A percentile compares a stretch with the other conserved stretches of the same genome.
These are phyloP conservation scores for Leptopilina syphax DNA, from an alignment of 2,888 invertebrate species.

Conservation along the genomic window DNA sequence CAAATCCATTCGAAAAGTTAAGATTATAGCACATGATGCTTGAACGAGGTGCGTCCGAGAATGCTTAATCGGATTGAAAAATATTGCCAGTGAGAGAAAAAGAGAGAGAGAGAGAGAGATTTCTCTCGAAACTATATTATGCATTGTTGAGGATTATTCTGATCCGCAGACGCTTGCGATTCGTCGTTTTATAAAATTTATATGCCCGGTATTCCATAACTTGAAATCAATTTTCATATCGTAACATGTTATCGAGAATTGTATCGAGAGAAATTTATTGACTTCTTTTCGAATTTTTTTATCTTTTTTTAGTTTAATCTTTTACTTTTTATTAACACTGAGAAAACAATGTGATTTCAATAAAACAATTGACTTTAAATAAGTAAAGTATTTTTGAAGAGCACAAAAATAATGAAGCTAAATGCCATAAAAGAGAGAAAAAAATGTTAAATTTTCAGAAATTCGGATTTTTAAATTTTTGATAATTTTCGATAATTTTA, in stretches of 20 bases:
- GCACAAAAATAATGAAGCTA: no score
- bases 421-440: no score
- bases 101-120: slow-evolving; percentile 10
- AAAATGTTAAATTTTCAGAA: no score
- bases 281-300: not conserved
- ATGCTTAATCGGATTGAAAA: slow-evolving; percentile 37
- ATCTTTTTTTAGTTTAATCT: not conserved
- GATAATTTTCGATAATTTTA: no score
- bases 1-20: slow-evolving; percentile 27
- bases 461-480: no score
- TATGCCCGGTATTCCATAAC: not conserved
- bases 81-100: not conserved
- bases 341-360: no score
- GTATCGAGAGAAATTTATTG: no score
- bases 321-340: no score
- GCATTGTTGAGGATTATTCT: slow-evolving; percentile 24
- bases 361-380: no score
- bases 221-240: not conserved
- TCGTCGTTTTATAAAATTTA: not conserved
- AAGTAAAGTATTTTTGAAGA: no score
- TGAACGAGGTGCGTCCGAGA: slow-evolving; percentile 15
- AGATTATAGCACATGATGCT: slow-evolving; percentile 12
- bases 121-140: slow-evolving; percentile 2
- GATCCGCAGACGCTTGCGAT: slow-evolving; percentile 1
- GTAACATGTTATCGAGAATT: not conserved